These are phyloP conservation scores for Amphimedon queenslandica DNA, from an alignment of 37 sponge, comb jelly and placozoan species.

Conservation along the genomic window DNA sequence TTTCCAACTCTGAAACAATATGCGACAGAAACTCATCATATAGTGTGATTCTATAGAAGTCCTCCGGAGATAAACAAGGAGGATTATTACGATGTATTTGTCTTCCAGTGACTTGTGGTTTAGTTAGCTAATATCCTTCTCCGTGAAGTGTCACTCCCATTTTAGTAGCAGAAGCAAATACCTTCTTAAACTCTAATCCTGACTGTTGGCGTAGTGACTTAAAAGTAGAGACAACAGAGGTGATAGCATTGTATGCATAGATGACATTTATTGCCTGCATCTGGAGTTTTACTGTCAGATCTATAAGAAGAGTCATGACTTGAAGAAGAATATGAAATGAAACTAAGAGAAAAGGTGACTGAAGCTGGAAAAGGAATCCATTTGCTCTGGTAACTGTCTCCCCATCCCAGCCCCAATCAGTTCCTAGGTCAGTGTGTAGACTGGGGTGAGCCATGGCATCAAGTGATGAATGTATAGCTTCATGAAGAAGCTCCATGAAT, in stretches of 20 bases:
- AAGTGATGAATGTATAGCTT: slow-evolving; percentile 1
- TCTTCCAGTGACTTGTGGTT: slow-evolving; percentile 14
- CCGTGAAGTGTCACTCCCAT: slow-evolving; percentile 13
- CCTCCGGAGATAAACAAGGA: background rate
- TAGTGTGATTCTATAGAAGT: slow-evolving; percentile 17
- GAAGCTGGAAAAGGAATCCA: slow-evolving; percentile 48
- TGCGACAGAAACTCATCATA: slow-evolving; percentile 26
- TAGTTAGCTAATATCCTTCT: slow-evolving; percentile 9
- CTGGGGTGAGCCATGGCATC: background rate
- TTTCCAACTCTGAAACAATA: slow-evolving; percentile 13
- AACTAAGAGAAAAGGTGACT: slow-evolving; percentile 47
- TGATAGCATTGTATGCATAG: slow-evolving; percentile 5
- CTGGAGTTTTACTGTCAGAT: slow-evolving; percentile 45
- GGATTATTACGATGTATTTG: slow-evolving; percentile 15
- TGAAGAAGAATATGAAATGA: slow-evolving; percentile 45
- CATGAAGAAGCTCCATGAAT: slow-evolving; percentile 12
- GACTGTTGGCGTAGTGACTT: background rate
- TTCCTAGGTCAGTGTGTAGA: background rate
- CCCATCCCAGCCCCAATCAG: slow-evolving; percentile 64
- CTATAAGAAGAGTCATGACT: slow-evolving; percentile 23
- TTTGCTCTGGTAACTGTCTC: slow-evolving; percentile 49
- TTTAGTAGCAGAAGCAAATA: slow-evolving; percentile 1
- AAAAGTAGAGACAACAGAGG: background rate
- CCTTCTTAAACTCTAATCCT: slow-evolving; percentile 14
- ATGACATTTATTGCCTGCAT: slow-evolving; percentile 33